Evolutionary conservation across 2,113 vertebrate genomes (phyloP), one percentile per base, ranked within the genome.

Genomic region (rat (Rattus norvegicus)): DNA sequence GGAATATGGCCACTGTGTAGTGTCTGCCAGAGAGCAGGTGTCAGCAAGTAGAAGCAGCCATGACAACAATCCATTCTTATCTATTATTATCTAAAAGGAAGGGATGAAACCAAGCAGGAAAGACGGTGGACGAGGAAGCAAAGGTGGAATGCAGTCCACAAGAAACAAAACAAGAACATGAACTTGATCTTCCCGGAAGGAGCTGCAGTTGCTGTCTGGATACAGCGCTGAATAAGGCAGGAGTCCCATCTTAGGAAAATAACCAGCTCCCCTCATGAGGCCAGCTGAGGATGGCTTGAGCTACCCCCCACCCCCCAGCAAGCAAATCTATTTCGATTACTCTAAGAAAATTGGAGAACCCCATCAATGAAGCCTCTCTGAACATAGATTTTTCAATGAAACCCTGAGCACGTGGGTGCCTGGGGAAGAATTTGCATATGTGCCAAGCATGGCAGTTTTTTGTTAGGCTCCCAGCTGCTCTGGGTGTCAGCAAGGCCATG

Each of bases 311-410:
- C 59, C 75, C 80, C 80, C 52, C 61, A 26, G 49, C 16, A 92
- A 39, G 7, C 0, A 96, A 92, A 67, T 96, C 89, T 89, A 91
- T 61, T 94, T 89, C 6, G 3, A 75, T 92, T 59, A 72, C 77
- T 98, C 93, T 69, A 36, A 80, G 91, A 79, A 83, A 43, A 70
- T 7, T 4, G 14, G 22, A 89, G 94, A 47, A 61, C 36, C 26
- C 77, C 87, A 93, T n/a, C 93, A 93, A 90, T 72, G 80, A 96
- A 39, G 59, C 81, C 49, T 43, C 91, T 89, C 36, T 72, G 72
- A 85, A 84, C 49, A 79, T 30, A 67, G 96, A 94, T 69, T 65
- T 65, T 97, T 52, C 56, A 97, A 73, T 88, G 69, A 87, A 95
- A 95, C 83, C 81, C 90, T 16, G 12, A 89, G 52, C 13, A 24